Evolutionary conservation across 2,797 vertebrate species (phyloP).

Genomic region (Cygnus olor): DNA sequence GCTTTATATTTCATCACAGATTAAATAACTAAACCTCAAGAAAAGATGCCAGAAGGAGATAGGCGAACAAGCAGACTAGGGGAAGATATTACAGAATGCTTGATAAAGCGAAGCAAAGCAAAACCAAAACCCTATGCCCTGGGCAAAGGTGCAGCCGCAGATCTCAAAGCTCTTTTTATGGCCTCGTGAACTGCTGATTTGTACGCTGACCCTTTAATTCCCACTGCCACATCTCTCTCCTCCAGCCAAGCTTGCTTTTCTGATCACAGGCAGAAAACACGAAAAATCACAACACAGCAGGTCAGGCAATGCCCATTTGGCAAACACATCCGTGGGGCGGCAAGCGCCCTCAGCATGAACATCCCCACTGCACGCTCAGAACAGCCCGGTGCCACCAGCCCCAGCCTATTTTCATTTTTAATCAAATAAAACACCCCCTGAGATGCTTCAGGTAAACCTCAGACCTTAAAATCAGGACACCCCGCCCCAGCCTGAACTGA

Average conservation of each 20-base stretch:
- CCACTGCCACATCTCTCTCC: background rate
- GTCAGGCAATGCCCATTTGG: background rate
- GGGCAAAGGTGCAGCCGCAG: background rate
- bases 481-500: too few species aligned
- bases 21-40: conserved; percentile 37
- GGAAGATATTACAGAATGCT: background rate
- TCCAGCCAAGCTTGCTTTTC: background rate
- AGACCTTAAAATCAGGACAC: too few species aligned
- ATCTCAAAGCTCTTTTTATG: background rate
- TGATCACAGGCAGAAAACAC: background rate
- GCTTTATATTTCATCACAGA: background rate
- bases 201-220: background rate
- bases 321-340: rapidly evolving
- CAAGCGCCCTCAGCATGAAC: background rate
- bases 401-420: too few species aligned
- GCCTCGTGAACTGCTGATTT: background rate
- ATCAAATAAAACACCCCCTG: too few species aligned
- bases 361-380: rapidly evolving
- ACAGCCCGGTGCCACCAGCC: too few species aligned
- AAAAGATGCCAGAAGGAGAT: background rate
- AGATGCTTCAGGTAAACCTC: too few species aligned
- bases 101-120: background rate
- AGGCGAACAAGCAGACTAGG: background rate
- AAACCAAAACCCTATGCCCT: background rate
- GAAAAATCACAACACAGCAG: background rate